Evolutionary conservation across 2,888 invertebrate genomes (phyloP).

Genomic region (Abrostola triplasia): DNA sequence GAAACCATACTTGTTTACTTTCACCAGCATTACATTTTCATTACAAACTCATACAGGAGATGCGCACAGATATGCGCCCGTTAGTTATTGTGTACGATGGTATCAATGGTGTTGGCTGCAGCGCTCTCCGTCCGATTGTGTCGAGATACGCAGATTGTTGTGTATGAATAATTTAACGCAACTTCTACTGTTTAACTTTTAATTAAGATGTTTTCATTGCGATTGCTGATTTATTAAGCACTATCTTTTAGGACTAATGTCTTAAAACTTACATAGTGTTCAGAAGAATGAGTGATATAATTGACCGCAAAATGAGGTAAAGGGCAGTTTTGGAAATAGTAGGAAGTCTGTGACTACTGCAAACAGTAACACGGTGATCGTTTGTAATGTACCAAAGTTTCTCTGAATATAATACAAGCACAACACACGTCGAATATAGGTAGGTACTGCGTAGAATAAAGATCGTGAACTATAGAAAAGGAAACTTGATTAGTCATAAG

Average conservation of each 20-base stretch:
- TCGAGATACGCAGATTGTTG: conserved; percentile 46
- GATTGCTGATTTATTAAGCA: conserved; percentile 3
- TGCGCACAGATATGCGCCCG: conserved; percentile 32
- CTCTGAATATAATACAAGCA: too few species aligned
- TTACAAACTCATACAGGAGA: conserved; percentile 15
- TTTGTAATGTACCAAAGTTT: too few species aligned
- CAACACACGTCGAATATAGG: too few species aligned
- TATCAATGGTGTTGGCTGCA: conserved; percentile 34
- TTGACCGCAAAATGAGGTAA: too few species aligned
- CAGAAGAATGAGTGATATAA: too few species aligned
- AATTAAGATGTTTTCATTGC: conserved; percentile 16
- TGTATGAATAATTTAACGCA: conserved; percentile 29
- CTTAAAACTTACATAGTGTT: background rate
- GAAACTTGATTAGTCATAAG: too few species aligned
- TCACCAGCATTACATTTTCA: conserved; percentile 25
- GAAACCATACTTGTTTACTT: background rate
- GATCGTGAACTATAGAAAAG: too few species aligned
- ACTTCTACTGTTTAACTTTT: conserved; percentile 12
- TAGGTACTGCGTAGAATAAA: too few species aligned
- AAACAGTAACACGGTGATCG: too few species aligned
- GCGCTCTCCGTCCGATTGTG: conserved; percentile 40
- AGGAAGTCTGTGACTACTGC: too few species aligned
- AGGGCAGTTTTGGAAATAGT: too few species aligned
- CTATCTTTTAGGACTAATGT: background rate
- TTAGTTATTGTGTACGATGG: conserved; percentile 46